phyloP scores from a whole-genome alignment of 1,140 invertebrate species.

The Euglossa dilemma region DNA sequence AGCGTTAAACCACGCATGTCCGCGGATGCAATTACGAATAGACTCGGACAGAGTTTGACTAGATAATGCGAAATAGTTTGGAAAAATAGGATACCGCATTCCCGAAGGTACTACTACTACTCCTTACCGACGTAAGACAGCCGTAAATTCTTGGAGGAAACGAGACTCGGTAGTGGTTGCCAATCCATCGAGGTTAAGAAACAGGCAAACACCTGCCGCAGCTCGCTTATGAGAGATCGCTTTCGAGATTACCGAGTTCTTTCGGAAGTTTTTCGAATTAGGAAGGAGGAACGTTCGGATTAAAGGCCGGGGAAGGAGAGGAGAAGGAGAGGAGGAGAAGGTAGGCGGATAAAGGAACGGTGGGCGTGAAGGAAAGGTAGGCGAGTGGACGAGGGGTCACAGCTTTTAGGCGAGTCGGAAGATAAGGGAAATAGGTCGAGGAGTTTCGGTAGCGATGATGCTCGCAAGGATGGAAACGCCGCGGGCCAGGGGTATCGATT shows the following conservation, averaged over 20 bases:
- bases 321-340: too few relatives aligned
- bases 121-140: conserved; percentile 24
- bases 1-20: not conserved
- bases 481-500: not conserved
- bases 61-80: conserved; percentile 33
- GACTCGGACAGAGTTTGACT: conserved; percentile 10
- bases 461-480: not conserved
- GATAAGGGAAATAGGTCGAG: not conserved
- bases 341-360: too few relatives aligned
- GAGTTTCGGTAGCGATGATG: not conserved
- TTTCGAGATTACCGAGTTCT: conserved; percentile 2
- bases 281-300: conserved; percentile 11
- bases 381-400: conserved; percentile 17
- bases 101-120: not conserved
- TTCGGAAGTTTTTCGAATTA: conserved; percentile 26
- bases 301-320: not conserved
- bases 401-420: not conserved
- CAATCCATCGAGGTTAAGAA: conserved; percentile 36
- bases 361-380: too few relatives aligned
- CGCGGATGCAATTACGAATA: conserved; percentile 9
- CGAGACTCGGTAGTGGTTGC: conserved; percentile 36
- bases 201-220: conserved; percentile 31
- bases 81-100: conserved; percentile 37
- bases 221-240: conserved; percentile 26
- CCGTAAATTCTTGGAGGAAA: conserved; percentile 44